Conservation (phyloP, 1,140 invertebrate genomes). For the Drosophila saltans region DNA sequence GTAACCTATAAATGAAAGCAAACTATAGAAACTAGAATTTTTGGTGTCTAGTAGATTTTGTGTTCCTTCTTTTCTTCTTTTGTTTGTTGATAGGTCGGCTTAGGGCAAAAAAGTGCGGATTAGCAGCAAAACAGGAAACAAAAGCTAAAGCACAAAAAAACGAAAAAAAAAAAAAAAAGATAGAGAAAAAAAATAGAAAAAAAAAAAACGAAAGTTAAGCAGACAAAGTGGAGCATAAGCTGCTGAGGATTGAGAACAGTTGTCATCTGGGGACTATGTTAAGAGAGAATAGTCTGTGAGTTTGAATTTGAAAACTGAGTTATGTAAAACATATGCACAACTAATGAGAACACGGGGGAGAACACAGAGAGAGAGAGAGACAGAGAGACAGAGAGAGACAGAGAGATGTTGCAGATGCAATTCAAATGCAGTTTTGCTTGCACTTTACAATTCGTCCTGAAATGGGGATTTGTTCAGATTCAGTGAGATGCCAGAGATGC, state of each 20-base stretch:
- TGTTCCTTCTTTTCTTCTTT: constrained; percentile 2
- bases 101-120: constrained; percentile 35
- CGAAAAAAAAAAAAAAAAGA: neutral
- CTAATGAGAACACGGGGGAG: constrained; percentile 40
- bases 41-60: constrained; percentile 30
- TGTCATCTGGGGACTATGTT: constrained; percentile 35
- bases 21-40: constrained; percentile 51
- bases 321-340: constrained; percentile 57
- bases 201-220: constrained; percentile 49
- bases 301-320: constrained; percentile 32
- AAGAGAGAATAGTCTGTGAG: constrained; percentile 17
- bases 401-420: constrained; percentile 31
- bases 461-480: constrained; percentile 44
- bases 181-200: constrained; percentile 5
- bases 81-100: constrained; percentile 6
- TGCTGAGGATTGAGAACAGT: constrained; percentile 50
- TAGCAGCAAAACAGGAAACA: constrained; percentile 40
- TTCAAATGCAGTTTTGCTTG: constrained; percentile 55
- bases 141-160: constrained; percentile 2
- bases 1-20: neutral
- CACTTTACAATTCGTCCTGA: constrained; percentile 38
- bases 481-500: constrained; percentile 39
- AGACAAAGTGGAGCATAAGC: constrained; percentile 56
- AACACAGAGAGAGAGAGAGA: neutral
- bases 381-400: too few species aligned